These are phyloP conservation scores for Xiphophorus maculatus DNA, from an alignment of 2,113 vertebrate genomes.

Conservation along the genomic window DNA sequence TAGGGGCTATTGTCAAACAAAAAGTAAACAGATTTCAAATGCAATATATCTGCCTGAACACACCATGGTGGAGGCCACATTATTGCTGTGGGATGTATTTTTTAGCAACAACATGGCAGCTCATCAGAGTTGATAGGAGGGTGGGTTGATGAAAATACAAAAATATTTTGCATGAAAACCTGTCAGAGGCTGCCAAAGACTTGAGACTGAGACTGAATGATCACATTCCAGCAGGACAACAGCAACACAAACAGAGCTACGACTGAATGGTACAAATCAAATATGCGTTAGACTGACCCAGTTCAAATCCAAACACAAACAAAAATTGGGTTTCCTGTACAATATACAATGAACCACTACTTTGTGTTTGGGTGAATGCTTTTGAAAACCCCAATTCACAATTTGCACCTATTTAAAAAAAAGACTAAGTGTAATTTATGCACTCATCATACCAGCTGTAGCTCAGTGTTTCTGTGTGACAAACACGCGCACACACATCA, in stretches of 20 bases:
- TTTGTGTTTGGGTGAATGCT: neutral
- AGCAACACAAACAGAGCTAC: neutral
- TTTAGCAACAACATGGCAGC: neutral
- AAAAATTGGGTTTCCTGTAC: too few species aligned
- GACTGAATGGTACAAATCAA: neutral
- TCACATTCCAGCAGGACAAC: neutral
- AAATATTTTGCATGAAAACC: neutral
- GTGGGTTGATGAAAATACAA: neutral
- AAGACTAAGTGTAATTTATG: conserved; percentile 23
- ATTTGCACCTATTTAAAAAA: conserved; percentile 12
- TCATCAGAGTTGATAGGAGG: neutral
- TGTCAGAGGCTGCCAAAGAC: neutral
- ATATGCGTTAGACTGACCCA: neutral
- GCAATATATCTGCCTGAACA: too few species aligned
- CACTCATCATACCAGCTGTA: conserved; percentile 44
- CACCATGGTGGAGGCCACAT: too few species aligned
- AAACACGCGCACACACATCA: neutral
- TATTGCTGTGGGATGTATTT: neutral
- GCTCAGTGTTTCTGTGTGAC: conserved; percentile 12
- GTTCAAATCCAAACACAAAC: neutral
- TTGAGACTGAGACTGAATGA: neutral
- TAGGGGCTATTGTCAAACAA: neutral
- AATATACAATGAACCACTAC: neutral
- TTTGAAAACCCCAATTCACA: conserved; percentile 9
- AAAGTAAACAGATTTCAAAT: neutral